Conservation (phyloP, 2,888 invertebrate species). For the Agonum fuliginosum region DNA sequence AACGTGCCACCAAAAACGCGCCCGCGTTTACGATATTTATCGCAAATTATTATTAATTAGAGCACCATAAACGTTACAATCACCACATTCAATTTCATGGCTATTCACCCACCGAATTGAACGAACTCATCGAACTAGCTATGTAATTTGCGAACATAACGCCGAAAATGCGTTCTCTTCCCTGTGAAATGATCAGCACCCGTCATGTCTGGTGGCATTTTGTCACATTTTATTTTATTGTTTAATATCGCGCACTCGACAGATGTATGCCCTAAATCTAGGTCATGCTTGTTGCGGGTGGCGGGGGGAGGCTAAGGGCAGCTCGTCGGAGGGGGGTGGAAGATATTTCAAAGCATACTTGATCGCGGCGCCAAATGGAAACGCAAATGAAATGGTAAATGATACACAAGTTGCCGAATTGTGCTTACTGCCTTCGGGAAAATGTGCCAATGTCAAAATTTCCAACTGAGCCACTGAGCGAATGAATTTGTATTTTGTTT, state of each 20-base stretch:
- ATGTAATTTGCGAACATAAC: background rate
- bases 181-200: background rate
- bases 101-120: too few species aligned
- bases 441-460: constrained; percentile 1
- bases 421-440: background rate
- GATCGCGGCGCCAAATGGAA: constrained; percentile 50
- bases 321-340: background rate
- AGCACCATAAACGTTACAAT: too few species aligned
- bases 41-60: too few species aligned
- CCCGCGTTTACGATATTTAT: too few species aligned
- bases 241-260: constrained; percentile 42
- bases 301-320: background rate
- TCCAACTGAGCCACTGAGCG: background rate
- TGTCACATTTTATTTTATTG: constrained; percentile 49
- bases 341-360: constrained; percentile 50
- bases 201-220: constrained; percentile 1
- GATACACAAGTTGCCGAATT: constrained; percentile 44
- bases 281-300: constrained; percentile 52
- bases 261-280: constrained; percentile 43
- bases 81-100: too few species aligned
- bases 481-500: background rate
- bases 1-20: too few species aligned
- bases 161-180: background rate
- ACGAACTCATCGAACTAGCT: too few species aligned
- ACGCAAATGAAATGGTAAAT: constrained; percentile 49